Base-by-base conservation (phyloP, 2,888 invertebrate species). In the Catotricha subobsoleta region DNA sequence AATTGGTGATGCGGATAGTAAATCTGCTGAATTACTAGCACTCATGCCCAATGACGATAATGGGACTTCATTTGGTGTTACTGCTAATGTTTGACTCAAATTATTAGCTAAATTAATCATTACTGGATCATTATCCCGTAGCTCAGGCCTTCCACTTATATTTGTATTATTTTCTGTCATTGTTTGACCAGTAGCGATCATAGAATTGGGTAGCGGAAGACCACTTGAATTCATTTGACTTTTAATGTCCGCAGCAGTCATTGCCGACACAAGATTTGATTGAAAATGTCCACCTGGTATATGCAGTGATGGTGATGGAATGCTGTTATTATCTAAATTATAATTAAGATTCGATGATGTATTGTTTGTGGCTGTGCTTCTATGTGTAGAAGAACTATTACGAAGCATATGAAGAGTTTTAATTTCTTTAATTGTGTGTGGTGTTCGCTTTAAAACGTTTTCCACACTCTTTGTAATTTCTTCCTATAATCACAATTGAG, bases 391-490 rank as follows among this genome's bases (percentile, higher is more conserved):
- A n/a, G 39, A 21, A n/a, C 9, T 34, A 37, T 46, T 30, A 69
- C 68, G 55, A 3, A 76, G 60, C 51, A 71, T 68, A 21, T 71
- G 64, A 33, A 77, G 76, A 10, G 72, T 69, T 62, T 76, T 75
- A 44, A 71, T 67, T 2, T 73, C 71, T 49, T 72, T 68, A 45
- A 80, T 67, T 46, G 73, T 70, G 2, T 87, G 62, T 0, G 91
- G 91, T 0, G 81, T 82, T 48, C 76, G 71, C 20, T 71, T 69
- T 31, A 87, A 61, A 1, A 83, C 78, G 37, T 70, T 69, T 45
- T 74, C 66, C 10, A 90, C 79, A 62, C 80, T 78, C 40, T 71
- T 68, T 21, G 70, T 67, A 37, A 91, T 77, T 58, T 77, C 78
- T 42, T 76, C 74, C 72, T 81, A 66, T 47, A 60, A 62, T 47